Conservation (phyloP, 2,113 vertebrate genomes). For the Odontesthes bonariensis region DNA sequence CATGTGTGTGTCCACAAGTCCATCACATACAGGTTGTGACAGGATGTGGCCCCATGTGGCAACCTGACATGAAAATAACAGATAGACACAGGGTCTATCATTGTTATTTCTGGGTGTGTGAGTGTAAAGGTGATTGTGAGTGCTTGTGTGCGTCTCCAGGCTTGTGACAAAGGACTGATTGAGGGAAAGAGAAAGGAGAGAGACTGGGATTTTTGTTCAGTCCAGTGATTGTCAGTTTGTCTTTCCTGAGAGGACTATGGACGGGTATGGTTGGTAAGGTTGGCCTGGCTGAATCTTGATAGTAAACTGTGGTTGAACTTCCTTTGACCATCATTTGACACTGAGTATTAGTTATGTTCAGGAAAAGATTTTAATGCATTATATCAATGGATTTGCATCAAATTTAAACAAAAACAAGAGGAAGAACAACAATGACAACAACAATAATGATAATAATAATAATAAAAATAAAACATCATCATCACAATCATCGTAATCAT, state of each 20-base stretch:
- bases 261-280: not conserved
- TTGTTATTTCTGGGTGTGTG: not conserved
- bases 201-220: slow-evolving; percentile 26
- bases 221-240: slow-evolving; percentile 38
- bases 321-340: not conserved
- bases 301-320: not conserved
- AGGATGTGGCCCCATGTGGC: slow-evolving; percentile 14
- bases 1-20: slow-evolving; percentile 19
- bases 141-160: slow-evolving; percentile 20
- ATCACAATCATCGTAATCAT: no score
- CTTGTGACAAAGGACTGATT: slow-evolving; percentile 40
- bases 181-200: slow-evolving; percentile 47
- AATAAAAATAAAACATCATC: no score
- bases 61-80: slow-evolving; percentile 31
- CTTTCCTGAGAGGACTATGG: not conserved
- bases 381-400: no score
- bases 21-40: slow-evolving; percentile 34
- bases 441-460: not conserved
- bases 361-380: not conserved
- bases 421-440: not conserved
- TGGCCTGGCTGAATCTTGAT: not conserved
- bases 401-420: no score
- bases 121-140: not conserved
- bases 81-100: slow-evolving; percentile 11
- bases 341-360: not conserved